phyloP scores from a whole-genome alignment of 2,888 invertebrate species.

The Linnaemya tessellans region DNA sequence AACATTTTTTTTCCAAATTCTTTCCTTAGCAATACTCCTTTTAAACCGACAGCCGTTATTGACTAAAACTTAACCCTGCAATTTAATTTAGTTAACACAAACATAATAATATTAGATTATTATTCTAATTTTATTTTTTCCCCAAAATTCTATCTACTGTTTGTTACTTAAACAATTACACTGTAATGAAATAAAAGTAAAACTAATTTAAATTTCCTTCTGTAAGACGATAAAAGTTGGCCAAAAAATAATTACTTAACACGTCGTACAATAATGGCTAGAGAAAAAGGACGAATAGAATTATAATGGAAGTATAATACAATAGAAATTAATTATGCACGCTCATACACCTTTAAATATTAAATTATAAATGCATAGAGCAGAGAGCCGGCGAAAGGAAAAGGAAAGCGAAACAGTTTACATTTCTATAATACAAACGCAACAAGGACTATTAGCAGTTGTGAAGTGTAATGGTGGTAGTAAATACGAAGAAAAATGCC shows the following conservation, averaged over 20 bases:
- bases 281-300: slow-evolving; percentile 4
- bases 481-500: neutral
- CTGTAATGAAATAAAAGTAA: slow-evolving; percentile 22
- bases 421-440: neutral
- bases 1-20: too few species aligned
- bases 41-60: too few species aligned
- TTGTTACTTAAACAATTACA: slow-evolving; percentile 11
- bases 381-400: neutral
- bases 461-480: neutral
- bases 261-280: slow-evolving; percentile 28
- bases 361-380: slow-evolving; percentile 4
- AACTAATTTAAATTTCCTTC: slow-evolving; percentile 51
- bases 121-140: slow-evolving; percentile 28
- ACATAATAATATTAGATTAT: neutral
- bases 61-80: neutral
- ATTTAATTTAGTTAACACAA: neutral
- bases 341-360: slow-evolving; percentile 56
- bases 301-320: slow-evolving; percentile 37
- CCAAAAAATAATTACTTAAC: slow-evolving; percentile 46
- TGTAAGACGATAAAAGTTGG: slow-evolving; percentile 23
- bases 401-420: slow-evolving; percentile 5
- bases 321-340: slow-evolving; percentile 63
- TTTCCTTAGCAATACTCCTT: too few species aligned
- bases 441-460: slow-evolving; percentile 12
- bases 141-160: neutral